phyloP scores from a whole-genome alignment of 2,888 invertebrate genomes.

The Bombylius discolor region DNA sequence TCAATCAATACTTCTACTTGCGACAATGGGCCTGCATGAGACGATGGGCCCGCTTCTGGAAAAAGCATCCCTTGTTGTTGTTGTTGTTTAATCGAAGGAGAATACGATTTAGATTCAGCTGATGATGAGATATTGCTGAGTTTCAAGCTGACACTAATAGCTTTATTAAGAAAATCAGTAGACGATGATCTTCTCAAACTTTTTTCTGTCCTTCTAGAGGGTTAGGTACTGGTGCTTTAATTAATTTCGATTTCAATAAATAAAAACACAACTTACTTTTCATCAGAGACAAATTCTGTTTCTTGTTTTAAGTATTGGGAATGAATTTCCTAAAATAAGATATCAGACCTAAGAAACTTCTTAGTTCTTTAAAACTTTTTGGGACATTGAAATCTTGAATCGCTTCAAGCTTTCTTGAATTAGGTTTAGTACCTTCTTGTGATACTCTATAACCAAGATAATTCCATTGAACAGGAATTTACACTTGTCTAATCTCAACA shows the following conservation, averaged over 20 bases:
- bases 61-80: too few species aligned
- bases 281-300: neutral
- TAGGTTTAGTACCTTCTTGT: slow-evolving; percentile 1
- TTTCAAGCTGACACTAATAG: neutral
- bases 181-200: too few species aligned
- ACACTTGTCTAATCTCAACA: slow-evolving; percentile 8
- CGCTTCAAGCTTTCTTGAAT: neutral
- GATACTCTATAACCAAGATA: slow-evolving; percentile 6
- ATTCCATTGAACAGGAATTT: slow-evolving; percentile 7
- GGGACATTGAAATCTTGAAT: slow-evolving; percentile 8
- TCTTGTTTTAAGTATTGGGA: slow-evolving; percentile 14
- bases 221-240: too few species aligned
- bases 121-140: slow-evolving; percentile 1
- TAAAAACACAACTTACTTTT: neutral
- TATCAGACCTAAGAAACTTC: slow-evolving; percentile 10
- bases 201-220: too few species aligned
- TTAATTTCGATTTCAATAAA: too few species aligned
- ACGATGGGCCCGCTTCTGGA: too few species aligned
- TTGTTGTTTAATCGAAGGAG: too few species aligned
- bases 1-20: too few species aligned
- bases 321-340: slow-evolving; percentile 19
- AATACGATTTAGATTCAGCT: neutral
- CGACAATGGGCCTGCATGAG: too few species aligned
- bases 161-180: neutral
- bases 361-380: slow-evolving; percentile 15